Evolutionary conservation across 2,113 vertebrate species (phyloP), one percentile per base, ranked within the genome.

Genomic region (Fregetta grallaria): DNA sequence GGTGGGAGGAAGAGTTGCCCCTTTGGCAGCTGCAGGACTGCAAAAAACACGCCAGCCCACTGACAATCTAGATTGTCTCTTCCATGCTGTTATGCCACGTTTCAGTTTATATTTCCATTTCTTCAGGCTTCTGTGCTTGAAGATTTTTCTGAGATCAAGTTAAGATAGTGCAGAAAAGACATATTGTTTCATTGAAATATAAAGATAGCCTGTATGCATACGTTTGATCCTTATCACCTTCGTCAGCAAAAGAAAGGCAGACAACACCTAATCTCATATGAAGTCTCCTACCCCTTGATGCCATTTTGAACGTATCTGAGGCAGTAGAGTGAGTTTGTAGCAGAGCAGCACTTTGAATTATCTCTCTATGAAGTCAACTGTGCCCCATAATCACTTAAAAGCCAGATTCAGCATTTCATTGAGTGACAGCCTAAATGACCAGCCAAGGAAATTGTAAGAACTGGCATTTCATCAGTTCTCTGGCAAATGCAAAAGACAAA

Each of bases 11-110:
- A 56, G 16, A 25, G 13, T 29, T 40, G 42, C 8, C 6, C 16
- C 40, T 15, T 29, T n/a, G 49, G 8, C 15, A 63, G 29, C 66
- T 23, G n/a, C 62, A 56, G 66, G 6, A 40, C 19, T 40, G 42
- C 4, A 55, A 34, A 63, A 11, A 12, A 30, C 21, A 21, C 1
- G 4, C 22, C 13, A 53, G 27, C 25, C 29, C 2, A 1, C 25
- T 56, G 15, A 42, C 7, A 2, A 17, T 53, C 40, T 26, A 77
- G 15, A 52, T 26, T 53, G 34, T 61, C 8, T 63, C 23, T 71
- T 73, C 25, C 25, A 56, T 0, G 1, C 22, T 34, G 12, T 50
- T 59, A 30, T 32, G 15, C 53, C 30, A 66, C 11, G 11, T 50
- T 58, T 66, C 17, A 50, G 13, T 42, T 50, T 44, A 7, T 50